A percentile compares a stretch with the other conserved stretches of the same genome.
These are phyloP conservation scores for Plemyria rubiginata DNA, from an alignment of 2,888 invertebrate genomes.

Conservation along the genomic window DNA sequence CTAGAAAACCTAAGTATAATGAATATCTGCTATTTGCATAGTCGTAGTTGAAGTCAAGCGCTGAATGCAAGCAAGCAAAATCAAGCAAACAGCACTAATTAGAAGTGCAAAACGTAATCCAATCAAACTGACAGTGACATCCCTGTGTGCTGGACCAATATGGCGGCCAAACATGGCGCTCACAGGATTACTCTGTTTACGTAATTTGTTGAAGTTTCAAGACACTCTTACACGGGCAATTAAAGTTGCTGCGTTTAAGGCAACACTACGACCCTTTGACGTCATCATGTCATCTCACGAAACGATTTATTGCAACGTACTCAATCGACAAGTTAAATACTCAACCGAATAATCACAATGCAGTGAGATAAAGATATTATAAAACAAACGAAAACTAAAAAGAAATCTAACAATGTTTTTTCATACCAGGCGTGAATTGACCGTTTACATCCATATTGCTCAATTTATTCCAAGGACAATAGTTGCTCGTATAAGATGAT, in stretches of 20 bases:
- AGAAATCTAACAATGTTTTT: too few relatives aligned
- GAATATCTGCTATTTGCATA: conserved; percentile 3
- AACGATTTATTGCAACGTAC: not conserved
- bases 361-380: too few relatives aligned
- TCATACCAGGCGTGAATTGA: too few relatives aligned
- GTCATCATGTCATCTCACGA: not conserved
- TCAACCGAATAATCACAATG: too few relatives aligned
- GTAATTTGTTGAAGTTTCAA: conserved; percentile 46
- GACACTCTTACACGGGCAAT: conserved; percentile 1
- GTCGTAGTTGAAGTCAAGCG: conserved; percentile 4
- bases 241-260: not conserved
- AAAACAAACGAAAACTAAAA: too few relatives aligned
- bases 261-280: not conserved
- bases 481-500: not conserved
- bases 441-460: not conserved
- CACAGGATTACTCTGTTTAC: conserved; percentile 45
- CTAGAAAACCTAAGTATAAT: not conserved
- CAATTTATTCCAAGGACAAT: not conserved
- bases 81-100: conserved; percentile 14
- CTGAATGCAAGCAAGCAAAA: conserved; percentile 8
- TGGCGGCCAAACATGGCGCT: conserved; percentile 44
- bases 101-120: conserved; percentile 33
- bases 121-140: conserved; percentile 41
- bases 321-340: too few relatives aligned
- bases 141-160: conserved; percentile 44